Evolutionary conservation across 2,797 vertebrate species (phyloP).

Genomic region (Heteromormyrus szaboi): DNA sequence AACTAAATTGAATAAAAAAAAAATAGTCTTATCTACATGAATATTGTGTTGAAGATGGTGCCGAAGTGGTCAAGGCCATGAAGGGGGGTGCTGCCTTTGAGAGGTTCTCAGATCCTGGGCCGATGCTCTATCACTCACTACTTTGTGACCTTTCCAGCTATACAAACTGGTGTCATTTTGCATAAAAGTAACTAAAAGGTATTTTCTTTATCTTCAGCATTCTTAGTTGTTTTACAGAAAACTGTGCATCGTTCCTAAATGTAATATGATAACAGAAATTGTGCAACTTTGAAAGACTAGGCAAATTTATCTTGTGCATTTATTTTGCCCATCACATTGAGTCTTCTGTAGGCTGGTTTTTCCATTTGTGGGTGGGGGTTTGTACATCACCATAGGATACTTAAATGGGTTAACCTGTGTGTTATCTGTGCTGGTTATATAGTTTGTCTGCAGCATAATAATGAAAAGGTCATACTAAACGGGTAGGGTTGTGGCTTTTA

Average conservation of each 20-base stretch:
- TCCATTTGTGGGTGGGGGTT: slow-evolving; percentile 1
- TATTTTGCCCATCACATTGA: neutral
- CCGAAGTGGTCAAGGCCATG: neutral
- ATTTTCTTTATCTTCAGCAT: neutral
- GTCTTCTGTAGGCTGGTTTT: neutral
- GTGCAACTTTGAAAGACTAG: neutral
- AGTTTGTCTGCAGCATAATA: neutral
- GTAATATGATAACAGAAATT: neutral
- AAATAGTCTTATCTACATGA: neutral
- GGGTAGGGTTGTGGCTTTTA: neutral
- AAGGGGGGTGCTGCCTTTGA: neutral
- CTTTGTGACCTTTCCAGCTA: neutral
- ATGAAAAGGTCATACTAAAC: neutral
- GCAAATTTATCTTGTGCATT: neutral
- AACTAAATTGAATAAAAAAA: neutral
- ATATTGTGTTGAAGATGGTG: neutral
- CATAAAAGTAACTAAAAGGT: neutral
- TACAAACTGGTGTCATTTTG: neutral
- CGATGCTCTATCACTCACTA: neutral
- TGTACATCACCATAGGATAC: neutral
- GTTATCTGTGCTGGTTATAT: neutral
- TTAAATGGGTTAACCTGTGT: neutral
- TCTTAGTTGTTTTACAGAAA: neutral
- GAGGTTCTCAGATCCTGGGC: neutral
- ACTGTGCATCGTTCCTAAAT: neutral